A percentile compares a stretch with the other conserved stretches of the same genome.
Evolutionary conservation across 2,113 vertebrate species (phyloP).

Genomic region (Atractosteus spatula): DNA sequence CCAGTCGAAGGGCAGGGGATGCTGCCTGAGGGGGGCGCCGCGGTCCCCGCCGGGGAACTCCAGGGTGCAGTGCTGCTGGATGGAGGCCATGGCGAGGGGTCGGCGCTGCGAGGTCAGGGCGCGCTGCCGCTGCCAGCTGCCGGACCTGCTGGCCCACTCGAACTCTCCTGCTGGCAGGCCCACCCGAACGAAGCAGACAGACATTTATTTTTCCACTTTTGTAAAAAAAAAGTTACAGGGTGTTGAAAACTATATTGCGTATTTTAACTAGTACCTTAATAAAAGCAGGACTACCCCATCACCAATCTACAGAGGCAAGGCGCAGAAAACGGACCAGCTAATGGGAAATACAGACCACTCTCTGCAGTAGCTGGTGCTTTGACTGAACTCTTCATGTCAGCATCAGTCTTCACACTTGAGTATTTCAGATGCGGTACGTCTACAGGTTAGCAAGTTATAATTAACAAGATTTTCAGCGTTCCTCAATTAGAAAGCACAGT

Average conservation of each 20-base stretch:
- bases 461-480: too few relatives aligned
- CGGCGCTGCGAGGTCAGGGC: not conserved
- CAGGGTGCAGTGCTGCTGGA: constrained; percentile 22
- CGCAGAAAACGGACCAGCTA: not conserved
- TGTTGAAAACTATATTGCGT: too few relatives aligned
- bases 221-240: too few relatives aligned
- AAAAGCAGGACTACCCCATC: not conserved
- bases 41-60: constrained; percentile 7
- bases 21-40: constrained; percentile 28
- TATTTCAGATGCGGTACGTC: too few relatives aligned
- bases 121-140: not conserved
- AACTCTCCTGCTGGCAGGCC: constrained; percentile 13
- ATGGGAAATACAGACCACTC: not conserved
- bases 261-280: too few relatives aligned
- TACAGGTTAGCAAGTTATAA: too few relatives aligned
- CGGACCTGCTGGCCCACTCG: not conserved
- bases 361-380: not conserved
- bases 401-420: too few relatives aligned
- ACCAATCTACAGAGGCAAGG: too few relatives aligned
- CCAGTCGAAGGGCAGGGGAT: constrained; percentile 33
- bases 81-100: constrained; percentile 9
- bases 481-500: too few relatives aligned
- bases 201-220: too few relatives aligned
- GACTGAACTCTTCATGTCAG: too few relatives aligned
- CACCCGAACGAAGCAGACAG: not conserved